These are phyloP conservation scores for Caenorhabditis sp. DNA, from an alignment of 2,888 invertebrate species.

Conservation along the genomic window DNA sequence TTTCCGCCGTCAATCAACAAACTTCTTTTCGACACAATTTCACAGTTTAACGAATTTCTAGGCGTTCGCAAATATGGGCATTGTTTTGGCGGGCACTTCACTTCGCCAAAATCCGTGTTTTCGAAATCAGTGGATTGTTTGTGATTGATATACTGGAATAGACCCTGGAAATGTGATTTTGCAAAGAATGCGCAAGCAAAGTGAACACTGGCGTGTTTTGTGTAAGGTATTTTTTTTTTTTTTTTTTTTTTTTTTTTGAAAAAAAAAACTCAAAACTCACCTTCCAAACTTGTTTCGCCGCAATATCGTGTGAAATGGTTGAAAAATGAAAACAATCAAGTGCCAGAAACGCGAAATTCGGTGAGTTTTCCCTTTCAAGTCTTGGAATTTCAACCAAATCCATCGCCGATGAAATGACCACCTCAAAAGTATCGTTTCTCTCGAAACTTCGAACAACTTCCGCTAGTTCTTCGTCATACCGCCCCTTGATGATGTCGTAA, in stretches of 20 bases:
- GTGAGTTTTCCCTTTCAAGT: constrained; percentile 31
- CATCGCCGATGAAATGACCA: constrained; percentile 37
- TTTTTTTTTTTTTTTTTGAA: no score
- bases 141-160: constrained; percentile 26
- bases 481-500: neutral
- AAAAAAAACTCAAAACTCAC: no score
- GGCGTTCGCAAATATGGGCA: constrained; percentile 24
- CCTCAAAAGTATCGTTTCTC: constrained; percentile 21
- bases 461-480: neutral
- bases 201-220: no score
- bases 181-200: no score
- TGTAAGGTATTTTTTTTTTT: no score
- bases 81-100: constrained; percentile 27
- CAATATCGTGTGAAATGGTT: constrained; percentile 45
- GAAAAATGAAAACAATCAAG: constrained; percentile 57
- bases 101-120: constrained; percentile 14
- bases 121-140: constrained; percentile 8
- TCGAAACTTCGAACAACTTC: neutral
- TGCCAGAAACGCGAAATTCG: constrained; percentile 49
- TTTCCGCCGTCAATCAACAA: neutral
- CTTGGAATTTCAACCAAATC: constrained; percentile 35
- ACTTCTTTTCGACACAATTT: neutral
- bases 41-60: constrained; percentile 15
- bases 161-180: no score
- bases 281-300: constrained; percentile 52